phyloP scores from a whole-genome alignment of 2,797 vertebrate genomes.

The Catamblyrhynchus diadema region DNA sequence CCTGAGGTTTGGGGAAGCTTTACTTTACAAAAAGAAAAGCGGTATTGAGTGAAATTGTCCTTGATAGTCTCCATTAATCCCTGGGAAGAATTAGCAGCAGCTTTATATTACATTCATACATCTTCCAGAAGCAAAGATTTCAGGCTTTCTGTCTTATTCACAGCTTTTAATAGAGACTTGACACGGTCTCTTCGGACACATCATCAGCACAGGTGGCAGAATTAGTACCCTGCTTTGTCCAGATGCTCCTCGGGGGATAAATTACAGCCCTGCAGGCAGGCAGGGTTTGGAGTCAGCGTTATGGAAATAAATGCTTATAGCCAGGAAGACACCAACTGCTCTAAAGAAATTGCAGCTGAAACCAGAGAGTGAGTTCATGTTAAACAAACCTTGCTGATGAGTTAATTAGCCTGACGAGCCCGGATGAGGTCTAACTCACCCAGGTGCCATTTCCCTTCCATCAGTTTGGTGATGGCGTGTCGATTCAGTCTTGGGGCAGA shows the following conservation, averaged over 20 bases:
- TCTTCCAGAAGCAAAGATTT: constrained; percentile 21
- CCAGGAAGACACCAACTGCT: background rate
- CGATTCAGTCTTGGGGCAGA: background rate
- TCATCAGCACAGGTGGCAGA: constrained; percentile 6
- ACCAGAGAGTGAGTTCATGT: background rate
- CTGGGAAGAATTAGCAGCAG: constrained; percentile 44
- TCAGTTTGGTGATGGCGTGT: rapidly evolving
- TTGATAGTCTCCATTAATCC: constrained; percentile 38
- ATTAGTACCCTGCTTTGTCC: constrained; percentile 16
- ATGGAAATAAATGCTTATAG: constrained; percentile 16
- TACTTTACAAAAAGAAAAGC: background rate
- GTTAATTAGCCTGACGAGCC: background rate
- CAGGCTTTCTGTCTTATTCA: background rate
- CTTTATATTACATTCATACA: background rate
- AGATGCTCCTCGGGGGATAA: background rate
- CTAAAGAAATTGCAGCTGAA: background rate
- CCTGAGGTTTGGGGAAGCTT: background rate
- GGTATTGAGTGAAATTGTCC: background rate
- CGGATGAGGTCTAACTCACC: background rate
- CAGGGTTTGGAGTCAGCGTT: background rate
- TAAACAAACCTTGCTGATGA: background rate
- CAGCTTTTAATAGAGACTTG: background rate
- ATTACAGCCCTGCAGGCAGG: background rate
- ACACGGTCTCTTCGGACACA: background rate
- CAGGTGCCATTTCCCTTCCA: background rate